phyloP scores from a whole-genome alignment of 2,888 invertebrate genomes.

The Netelia virgata region DNA sequence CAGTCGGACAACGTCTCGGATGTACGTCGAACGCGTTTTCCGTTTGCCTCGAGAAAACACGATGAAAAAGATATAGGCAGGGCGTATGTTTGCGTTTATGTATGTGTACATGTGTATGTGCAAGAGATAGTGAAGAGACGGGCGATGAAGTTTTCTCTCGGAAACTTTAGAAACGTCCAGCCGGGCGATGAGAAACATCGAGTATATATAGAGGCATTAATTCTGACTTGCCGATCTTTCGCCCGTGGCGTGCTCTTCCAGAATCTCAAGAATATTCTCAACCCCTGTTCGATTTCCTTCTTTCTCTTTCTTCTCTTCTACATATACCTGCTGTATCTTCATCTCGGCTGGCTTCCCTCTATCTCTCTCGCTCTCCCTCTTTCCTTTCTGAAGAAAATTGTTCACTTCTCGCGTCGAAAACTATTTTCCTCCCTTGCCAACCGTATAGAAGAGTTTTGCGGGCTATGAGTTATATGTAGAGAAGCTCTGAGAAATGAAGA shows the following conservation, averaged over 20 bases:
- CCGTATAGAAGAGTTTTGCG: not conserved
- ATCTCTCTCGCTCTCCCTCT: constrained; percentile 28
- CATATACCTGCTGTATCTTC: constrained; percentile 27
- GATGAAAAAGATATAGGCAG: constrained; percentile 33
- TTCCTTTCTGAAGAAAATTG: constrained; percentile 57
- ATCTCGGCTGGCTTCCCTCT: constrained; percentile 36
- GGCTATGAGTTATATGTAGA: constrained; percentile 8
- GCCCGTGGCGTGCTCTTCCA: constrained; percentile 53
- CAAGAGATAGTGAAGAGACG: constrained; percentile 22
- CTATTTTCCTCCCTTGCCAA: constrained; percentile 44
- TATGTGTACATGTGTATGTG: constrained; percentile 4
- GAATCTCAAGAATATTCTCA: constrained; percentile 54
- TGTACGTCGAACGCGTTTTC: constrained; percentile 45
- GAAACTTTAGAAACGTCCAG: constrained; percentile 52
- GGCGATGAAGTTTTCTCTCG: constrained; percentile 55
- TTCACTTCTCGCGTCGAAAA: constrained; percentile 39
- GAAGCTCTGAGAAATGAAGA: not conserved
- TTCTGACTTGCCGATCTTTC: constrained; percentile 63
- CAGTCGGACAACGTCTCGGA: constrained; percentile 64
- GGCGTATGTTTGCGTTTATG: not conserved
- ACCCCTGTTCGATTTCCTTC: constrained; percentile 51
- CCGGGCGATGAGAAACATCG: constrained; percentile 27
- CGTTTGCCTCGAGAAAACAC: constrained; percentile 36
- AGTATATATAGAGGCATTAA: constrained; percentile 24
- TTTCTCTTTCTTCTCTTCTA: constrained; percentile 39